Evolutionary conservation across 2,888 invertebrate genomes (phyloP).

Genomic region (Epistrophe grossulariae): DNA sequence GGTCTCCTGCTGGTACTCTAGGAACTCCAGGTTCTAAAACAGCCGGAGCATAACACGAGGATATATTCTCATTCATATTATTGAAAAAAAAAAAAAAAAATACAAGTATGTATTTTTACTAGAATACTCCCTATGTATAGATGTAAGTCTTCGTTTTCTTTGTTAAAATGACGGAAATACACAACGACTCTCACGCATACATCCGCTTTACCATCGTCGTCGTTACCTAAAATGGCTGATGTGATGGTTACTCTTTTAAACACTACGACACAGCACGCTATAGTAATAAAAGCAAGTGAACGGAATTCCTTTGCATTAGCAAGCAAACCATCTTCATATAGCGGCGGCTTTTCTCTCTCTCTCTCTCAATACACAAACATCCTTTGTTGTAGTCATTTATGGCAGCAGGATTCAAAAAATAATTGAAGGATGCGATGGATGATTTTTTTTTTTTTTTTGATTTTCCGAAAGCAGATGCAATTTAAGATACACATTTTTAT

Average conservation of each 20-base stretch:
- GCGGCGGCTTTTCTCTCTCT: too few species aligned
- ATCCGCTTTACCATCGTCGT: constrained; percentile 28
- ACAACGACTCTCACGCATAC: constrained; percentile 52
- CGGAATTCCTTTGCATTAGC: constrained; percentile 55
- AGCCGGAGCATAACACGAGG: constrained; percentile 75
- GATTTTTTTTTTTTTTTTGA: constrained; percentile 22
- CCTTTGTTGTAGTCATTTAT: not conserved
- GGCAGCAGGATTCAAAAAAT: constrained; percentile 33
- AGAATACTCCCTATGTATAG: not conserved
- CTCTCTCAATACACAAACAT: constrained; percentile 28
- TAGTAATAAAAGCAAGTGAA: constrained; percentile 63
- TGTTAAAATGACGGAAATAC: constrained; percentile 56
- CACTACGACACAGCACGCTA: constrained; percentile 4
- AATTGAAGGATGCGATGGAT: constrained; percentile 19
- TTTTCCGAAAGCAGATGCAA: constrained; percentile 66
- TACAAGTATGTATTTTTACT: constrained; percentile 7
- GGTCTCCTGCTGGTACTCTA: constrained; percentile 69
- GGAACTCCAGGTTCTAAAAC: constrained; percentile 24
- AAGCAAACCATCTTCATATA: constrained; percentile 19
- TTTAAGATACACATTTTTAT: constrained; percentile 37
- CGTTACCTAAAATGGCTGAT: not conserved
- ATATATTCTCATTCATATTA: constrained; percentile 59
- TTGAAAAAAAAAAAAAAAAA: not conserved
- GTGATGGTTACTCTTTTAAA: not conserved
- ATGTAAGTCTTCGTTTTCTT: constrained; percentile 18